Evolutionary conservation across 2,113 vertebrate genomes (phyloP), one percentile per base, ranked within the genome.

Genomic region (Gambusia affinis): DNA sequence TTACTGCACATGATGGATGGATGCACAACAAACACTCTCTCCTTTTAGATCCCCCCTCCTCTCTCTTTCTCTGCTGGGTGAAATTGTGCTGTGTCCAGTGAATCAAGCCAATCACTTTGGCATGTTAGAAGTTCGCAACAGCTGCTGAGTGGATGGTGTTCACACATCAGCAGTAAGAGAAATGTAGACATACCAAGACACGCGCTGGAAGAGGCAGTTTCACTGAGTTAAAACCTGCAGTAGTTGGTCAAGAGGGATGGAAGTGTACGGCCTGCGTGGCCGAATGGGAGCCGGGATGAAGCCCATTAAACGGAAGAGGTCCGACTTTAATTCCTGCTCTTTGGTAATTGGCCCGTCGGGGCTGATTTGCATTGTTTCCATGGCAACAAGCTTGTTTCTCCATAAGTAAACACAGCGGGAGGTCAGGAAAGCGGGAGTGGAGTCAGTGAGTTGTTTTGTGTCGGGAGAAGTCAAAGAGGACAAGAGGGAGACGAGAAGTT

Each of bases 271-370:
- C 19, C 27, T 28, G 75, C 33, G 28, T 47, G 71, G 75, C 47
- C 37, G 70, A 73, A 66, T 68, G 75, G 61, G 71, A 76, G 78
- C 64, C 70, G 51, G 60, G 76, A 80, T 83, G 60, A 84, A 80
- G 60, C 64, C 76, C 62, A 82, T 85, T 88, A 87, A 79, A 76
- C 19, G 33, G 61, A 84, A 73, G 76, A 75, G 67, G 76, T 87
- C 79, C 35, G 4, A 39, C 72, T 84, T 81, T 92, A 90, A 92
- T 92, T 88, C 84, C 81, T 31, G 64, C 81, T 83, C 81, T 83
- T 85, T 90, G 70, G 70, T 91, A 89, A 90, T 88, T 90, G 84
- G 87, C 78, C 88, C 57, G 12, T 70, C 30, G 84, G 80, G 90
- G 71, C 44, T 3, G 19, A 78, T 92, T 87, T 89, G 73, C 78